phyloP scores from a whole-genome alignment of 2,797 vertebrate species.

The Pipistrellus nathusii region DNA sequence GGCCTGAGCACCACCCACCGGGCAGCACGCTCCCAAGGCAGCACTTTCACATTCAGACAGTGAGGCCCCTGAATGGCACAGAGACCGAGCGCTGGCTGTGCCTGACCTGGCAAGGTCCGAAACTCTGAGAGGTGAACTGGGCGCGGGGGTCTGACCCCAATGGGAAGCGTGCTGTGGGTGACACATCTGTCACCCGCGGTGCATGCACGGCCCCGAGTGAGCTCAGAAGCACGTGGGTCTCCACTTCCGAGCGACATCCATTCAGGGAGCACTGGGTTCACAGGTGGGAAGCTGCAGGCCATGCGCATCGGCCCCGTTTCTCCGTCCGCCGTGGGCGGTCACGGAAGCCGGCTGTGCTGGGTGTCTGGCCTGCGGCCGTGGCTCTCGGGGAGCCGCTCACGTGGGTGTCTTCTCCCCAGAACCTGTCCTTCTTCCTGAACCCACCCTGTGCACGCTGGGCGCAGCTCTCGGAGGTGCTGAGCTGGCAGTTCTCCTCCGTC shows the following conservation, averaged over 20 bases:
- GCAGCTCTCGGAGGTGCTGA: conserved; percentile 94
- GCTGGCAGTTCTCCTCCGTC: conserved; percentile 99
- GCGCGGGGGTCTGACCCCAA: not conserved
- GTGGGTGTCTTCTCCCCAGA: conserved; percentile 86
- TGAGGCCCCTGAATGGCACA: not conserved
- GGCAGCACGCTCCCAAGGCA: fast-evolving
- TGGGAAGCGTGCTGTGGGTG: not conserved
- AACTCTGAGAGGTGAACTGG: not conserved
- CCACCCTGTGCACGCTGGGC: conserved; percentile 94
- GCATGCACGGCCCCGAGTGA: not conserved
- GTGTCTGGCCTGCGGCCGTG: not conserved
- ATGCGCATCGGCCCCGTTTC: not conserved
- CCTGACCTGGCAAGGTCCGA: not conserved
- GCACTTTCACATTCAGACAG: not conserved
- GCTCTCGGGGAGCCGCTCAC: not conserved
- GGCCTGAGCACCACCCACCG: not conserved
- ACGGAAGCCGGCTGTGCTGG: too few species aligned
- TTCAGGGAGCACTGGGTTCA: not conserved
- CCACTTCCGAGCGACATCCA: not conserved
- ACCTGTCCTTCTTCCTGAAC: conserved; percentile 95
- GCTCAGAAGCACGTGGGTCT: too few species aligned
- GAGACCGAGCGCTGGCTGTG: not conserved
- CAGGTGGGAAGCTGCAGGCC: not conserved
- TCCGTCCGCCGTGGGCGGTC: not conserved
- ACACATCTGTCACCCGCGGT: not conserved